These are phyloP conservation scores for Nyctibius bracteatus DNA, from an alignment of 2,113 vertebrate species.

Conservation along the genomic window DNA sequence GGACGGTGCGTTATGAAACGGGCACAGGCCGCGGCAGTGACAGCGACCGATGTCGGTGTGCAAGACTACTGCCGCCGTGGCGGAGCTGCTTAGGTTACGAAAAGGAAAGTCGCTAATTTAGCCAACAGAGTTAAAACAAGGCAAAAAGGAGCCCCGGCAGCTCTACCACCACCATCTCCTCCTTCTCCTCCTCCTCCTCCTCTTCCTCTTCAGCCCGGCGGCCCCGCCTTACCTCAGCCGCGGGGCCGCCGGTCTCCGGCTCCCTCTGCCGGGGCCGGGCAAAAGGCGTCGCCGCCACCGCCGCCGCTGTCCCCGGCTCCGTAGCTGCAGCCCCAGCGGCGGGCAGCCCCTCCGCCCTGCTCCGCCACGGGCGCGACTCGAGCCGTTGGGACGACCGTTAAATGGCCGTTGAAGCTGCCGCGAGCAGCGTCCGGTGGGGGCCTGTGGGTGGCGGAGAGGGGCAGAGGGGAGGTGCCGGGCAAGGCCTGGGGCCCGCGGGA, in stretches of 20 bases:
- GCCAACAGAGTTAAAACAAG: rapidly evolving
- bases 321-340: neutral
- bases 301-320: neutral
- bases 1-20: rapidly evolving
- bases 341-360: too few relatives aligned
- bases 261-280: conserved; percentile 16
- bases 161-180: neutral
- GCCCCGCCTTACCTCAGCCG: neutral
- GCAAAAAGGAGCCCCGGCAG: neutral
- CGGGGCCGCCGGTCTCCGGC: neutral
- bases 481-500: too few relatives aligned
- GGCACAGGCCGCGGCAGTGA: rapidly evolving
- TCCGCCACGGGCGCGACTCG: rapidly evolving
- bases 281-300: too few relatives aligned
- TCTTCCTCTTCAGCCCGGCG: neutral
- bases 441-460: neutral
- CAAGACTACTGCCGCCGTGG: neutral
- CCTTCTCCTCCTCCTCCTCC: neutral
- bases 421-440: neutral
- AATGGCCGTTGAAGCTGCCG: neutral
- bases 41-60: rapidly evolving
- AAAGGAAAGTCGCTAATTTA: neutral
- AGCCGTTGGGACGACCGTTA: neutral
- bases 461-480: neutral
- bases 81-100: neutral